A percentile compares a stretch with the other conserved stretches of the same genome.
phyloP scores from a whole-genome alignment of 2,888 invertebrate species.

The Yponomeuta plumbellus region DNA sequence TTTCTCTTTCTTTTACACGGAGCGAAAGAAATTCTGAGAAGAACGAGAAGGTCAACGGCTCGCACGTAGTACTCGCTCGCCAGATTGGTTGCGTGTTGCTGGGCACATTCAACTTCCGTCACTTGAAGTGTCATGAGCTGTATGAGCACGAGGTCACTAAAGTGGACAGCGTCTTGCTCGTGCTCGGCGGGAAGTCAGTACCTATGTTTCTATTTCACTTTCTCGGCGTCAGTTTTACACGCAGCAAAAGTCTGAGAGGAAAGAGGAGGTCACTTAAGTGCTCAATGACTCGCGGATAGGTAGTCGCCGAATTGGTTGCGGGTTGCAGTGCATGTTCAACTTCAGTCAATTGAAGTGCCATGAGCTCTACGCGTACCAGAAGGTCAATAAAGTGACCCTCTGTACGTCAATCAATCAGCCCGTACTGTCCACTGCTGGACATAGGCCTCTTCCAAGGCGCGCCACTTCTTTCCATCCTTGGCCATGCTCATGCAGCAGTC shows the following conservation, averaged over 20 bases:
- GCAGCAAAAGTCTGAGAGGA: too few species aligned
- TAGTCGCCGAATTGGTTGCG: conserved; percentile 50
- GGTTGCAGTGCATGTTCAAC: conserved; percentile 88
- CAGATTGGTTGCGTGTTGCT: conserved; percentile 71
- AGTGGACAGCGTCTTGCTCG: conserved; percentile 90
- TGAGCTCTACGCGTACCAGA: conserved; percentile 91
- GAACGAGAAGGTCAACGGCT: too few species aligned
- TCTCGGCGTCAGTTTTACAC: conserved; percentile 86
- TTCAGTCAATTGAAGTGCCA: conserved; percentile 88
- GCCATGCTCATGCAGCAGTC: too few species aligned
- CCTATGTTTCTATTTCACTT: conserved; percentile 30
- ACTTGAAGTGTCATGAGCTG: conserved; percentile 88
- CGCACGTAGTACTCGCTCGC: too few species aligned
- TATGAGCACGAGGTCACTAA: conserved; percentile 92
- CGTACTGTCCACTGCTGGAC: too few species aligned
- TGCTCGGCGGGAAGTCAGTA: conserved; percentile 78
- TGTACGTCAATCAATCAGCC: too few species aligned
- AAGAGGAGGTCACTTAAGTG: conserved; percentile 89
- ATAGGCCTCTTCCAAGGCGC: too few species aligned
- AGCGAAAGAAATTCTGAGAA: too few species aligned
- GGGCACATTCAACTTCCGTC: conserved; percentile 87
- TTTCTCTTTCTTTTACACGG: conserved; percentile 59
- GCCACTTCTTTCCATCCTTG: too few species aligned
- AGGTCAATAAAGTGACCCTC: conserved; percentile 84
- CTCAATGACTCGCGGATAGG: conserved; percentile 90